Base-by-base conservation (phyloP, 2,797 vertebrate species). In the Rhincodon typus region DNA sequence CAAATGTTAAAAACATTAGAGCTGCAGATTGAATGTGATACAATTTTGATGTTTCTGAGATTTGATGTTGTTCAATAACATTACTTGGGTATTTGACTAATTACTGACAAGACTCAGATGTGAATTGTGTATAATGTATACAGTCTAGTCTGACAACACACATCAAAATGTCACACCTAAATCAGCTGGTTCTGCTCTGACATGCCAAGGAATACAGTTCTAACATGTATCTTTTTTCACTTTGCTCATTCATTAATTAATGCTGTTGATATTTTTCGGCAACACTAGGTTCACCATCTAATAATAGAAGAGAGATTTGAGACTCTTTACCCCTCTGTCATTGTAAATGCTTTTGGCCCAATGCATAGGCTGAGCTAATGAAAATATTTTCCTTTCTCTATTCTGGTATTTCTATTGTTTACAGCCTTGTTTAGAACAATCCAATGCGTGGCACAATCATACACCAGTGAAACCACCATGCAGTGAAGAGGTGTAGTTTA, bases 41-140 rank as follows among this genome's bases (percentile, higher is more conserved):
- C 67, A 7, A 93, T 93, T 93, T 38, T 93, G 90, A 67, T 91
- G 88, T 93, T 93, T n/a, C 21, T 25, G 57, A 91, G 38, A 19
- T 69, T 62, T 93, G 62, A 69, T 67, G n/a, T 67, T 25, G 21
- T 23, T 93, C 62, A 42, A 93, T 69, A 69, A 66, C 62, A 12
- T 67, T 69, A 93, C 42, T 69, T 19, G 67, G 90, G 38, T 42
- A 93, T 93, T 93, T 42, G 66, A 93, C 66, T 69, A n/a, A 93
- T 93, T 93, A n/a, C 90, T 93, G 90, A 93, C n/a, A 66, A n/a
- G 30, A 25, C 34, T 93, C n/a, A n/a, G n/a, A 38, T 66, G 88
- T 91, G 88, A 91, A 66, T 23, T 69, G 62, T 42, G 21, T 69
- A 66, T 34, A 10, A 69, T n/a, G 12, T 69, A n/a, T 93, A 66